Percentiles rank a stretch among this genome's conserved stretches.
Evolutionary conservation across 2,113 vertebrate genomes (phyloP).

Genomic region (Micromys minutus): DNA sequence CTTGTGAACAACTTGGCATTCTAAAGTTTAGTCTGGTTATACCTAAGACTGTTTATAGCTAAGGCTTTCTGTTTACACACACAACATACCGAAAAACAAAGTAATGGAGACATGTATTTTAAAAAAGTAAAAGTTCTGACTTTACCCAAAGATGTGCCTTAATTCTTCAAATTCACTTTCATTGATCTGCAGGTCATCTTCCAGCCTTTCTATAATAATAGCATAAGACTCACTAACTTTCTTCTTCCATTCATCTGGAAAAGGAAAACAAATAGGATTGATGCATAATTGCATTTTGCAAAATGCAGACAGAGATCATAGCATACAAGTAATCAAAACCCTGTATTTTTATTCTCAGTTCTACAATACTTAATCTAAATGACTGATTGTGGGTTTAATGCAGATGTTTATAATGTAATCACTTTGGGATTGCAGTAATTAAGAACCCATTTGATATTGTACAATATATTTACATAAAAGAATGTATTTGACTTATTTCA

Average conservation of each 20-base stretch:
- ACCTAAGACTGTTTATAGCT: background rate
- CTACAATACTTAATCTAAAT: conserved; percentile 62
- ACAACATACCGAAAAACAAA: background rate
- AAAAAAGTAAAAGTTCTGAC: background rate
- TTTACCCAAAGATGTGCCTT: conserved; percentile 93
- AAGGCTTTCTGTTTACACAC: background rate
- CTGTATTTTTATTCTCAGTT: conserved; percentile 37
- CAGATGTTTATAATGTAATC: conserved; percentile 72
- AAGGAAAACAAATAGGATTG: conserved; percentile 33
- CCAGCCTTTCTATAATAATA: conserved; percentile 89
- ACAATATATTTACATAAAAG: conserved; percentile 47
- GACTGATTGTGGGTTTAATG: conserved; percentile 52
- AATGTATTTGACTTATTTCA: conserved; percentile 63
- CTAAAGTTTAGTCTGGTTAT: background rate
- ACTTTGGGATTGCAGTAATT: conserved; percentile 58
- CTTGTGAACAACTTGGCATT: background rate
- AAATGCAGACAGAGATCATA: conserved; percentile 62
- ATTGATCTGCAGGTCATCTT: conserved; percentile 93
- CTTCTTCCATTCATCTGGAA: conserved; percentile 98
- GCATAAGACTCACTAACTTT: conserved; percentile 95
- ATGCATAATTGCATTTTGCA: conserved; percentile 40
- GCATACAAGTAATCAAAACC: conserved; percentile 61
- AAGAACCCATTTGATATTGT: conserved; percentile 62
- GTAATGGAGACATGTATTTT: background rate
- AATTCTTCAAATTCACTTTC: conserved; percentile 91